These are phyloP conservation scores for Trisateles emortualis DNA, from an alignment of 2,888 invertebrate genomes.

Conservation along the genomic window DNA sequence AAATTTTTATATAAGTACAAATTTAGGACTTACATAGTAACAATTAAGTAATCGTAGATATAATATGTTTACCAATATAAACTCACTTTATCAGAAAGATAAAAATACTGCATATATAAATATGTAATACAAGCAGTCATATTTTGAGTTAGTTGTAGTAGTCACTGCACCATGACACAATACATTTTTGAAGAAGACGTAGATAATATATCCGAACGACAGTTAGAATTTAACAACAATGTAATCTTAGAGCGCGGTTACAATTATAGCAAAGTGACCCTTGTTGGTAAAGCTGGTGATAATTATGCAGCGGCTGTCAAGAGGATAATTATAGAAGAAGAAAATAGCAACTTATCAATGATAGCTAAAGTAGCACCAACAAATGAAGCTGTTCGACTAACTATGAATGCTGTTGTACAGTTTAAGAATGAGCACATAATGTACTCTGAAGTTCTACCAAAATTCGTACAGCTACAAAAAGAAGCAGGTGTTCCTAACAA, in stretches of 20 bases:
- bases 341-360: conserved; percentile 45
- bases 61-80: no score
- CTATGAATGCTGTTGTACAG: conserved; percentile 28
- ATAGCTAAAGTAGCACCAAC: conserved; percentile 64
- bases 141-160: not conserved
- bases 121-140: not conserved
- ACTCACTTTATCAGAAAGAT: not conserved
- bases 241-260: conserved; percentile 52
- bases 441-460: conserved; percentile 58
- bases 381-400: conserved; percentile 32
- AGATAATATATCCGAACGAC: conserved; percentile 41
- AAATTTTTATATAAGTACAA: no score
- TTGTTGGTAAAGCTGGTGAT: conserved; percentile 57
- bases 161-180: conserved; percentile 37
- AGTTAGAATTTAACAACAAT: conserved; percentile 53
- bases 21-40: no score
- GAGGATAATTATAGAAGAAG: conserved; percentile 45
- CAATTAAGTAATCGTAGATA: no score
- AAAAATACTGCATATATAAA: conserved; percentile 2
- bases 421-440: conserved; percentile 59
- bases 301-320: conserved; percentile 50
- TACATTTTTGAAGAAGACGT: conserved; percentile 53
- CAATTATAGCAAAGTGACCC: conserved; percentile 42
- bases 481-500: conserved; percentile 49
- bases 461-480: conserved; percentile 54